These are phyloP conservation scores for Micrasema longulum DNA, from an alignment of 1,140 invertebrate genomes.

Conservation along the genomic window DNA sequence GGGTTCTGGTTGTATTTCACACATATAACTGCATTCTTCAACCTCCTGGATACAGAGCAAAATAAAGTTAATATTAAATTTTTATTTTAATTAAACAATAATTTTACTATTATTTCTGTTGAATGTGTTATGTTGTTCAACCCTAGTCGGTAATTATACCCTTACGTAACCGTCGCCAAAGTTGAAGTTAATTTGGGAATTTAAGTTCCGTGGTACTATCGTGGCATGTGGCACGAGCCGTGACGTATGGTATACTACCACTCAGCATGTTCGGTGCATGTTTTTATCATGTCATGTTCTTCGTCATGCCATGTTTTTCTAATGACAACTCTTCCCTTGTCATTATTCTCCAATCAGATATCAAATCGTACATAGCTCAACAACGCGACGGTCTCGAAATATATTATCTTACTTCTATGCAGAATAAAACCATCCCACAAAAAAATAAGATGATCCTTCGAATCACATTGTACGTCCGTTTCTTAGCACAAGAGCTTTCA, in stretches of 20 bases:
- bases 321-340: constrained; percentile 46
- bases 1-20: no score
- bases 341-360: constrained; percentile 46
- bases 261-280: constrained; percentile 10
- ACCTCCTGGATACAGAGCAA: no score
- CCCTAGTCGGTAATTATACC: constrained; percentile 19
- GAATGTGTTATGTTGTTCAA: background rate
- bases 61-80: no score
- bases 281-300: constrained; percentile 19
- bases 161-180: constrained; percentile 30
- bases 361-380: constrained; percentile 28
- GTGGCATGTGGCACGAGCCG: constrained; percentile 46
- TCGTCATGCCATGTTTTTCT: constrained; percentile 46
- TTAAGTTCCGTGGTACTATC: constrained; percentile 13
- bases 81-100: no score
- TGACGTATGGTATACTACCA: constrained; percentile 39
- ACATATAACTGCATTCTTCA: no score
- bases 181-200: constrained; percentile 26
- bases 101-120: background rate
- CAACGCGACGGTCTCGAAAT: background rate
- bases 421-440: no score
- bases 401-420: no score
- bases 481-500: no score
- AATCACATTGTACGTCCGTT: no score
- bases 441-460: no score